phyloP scores from a whole-genome alignment of 2,113 vertebrate species.

The Phalacrocorax carbo region DNA sequence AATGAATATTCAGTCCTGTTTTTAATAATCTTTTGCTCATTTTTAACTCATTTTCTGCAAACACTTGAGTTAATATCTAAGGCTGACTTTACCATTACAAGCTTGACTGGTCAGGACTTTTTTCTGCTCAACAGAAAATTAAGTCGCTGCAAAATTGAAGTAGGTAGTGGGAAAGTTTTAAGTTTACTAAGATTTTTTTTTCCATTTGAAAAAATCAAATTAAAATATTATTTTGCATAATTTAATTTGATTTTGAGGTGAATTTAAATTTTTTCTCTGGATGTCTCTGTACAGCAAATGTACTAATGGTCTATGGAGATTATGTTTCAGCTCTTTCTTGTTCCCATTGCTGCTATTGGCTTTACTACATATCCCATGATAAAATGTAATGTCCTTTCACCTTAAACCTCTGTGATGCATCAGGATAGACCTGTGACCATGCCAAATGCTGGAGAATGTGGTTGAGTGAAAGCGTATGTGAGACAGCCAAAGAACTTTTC shows the following conservation, averaged over 20 bases:
- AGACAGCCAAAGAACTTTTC: background rate
- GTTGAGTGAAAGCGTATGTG: background rate
- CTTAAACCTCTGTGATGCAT: background rate
- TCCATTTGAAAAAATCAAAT: background rate
- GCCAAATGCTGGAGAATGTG: background rate
- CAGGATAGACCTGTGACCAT: background rate
- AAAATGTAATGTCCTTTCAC: background rate
- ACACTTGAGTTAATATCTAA: background rate
- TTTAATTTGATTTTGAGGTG: background rate
- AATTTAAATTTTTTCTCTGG: background rate
- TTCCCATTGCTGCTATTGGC: background rate
- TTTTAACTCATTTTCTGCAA: background rate
- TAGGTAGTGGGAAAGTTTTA: background rate
- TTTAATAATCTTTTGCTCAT: background rate
- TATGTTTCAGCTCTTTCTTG: background rate
- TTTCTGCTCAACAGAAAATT: background rate
- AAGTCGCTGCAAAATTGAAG: background rate
- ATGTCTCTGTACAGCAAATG: background rate
- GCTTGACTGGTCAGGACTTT: background rate
- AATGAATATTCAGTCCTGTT: background rate
- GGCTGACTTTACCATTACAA: background rate
- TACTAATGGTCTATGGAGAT: background rate
- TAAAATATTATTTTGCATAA: background rate
- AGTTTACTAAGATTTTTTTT: background rate
- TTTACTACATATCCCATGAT: background rate